Conservation (phyloP, 1,140 invertebrate species). For the Ylistrum balloti region DNA sequence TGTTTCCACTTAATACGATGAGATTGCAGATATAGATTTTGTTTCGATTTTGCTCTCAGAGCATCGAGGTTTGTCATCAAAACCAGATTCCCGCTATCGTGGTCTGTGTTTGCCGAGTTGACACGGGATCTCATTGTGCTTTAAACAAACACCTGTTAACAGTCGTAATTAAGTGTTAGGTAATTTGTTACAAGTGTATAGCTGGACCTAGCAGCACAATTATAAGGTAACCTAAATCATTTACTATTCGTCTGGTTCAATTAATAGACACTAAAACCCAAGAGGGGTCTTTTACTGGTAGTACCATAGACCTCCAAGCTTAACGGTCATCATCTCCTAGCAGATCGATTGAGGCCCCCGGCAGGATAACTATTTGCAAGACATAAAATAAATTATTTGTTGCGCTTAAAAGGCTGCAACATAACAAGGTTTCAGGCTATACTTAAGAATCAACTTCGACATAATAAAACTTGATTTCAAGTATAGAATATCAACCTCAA, state of each 20-base stretch:
- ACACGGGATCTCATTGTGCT: not conserved
- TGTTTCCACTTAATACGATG: too few relatives aligned
- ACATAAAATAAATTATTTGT: too few relatives aligned
- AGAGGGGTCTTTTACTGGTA: too few relatives aligned
- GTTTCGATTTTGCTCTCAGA: not conserved
- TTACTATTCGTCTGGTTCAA: not conserved
- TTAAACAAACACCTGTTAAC: constrained; percentile 7
- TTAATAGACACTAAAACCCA: too few relatives aligned
- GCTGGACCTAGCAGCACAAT: not conserved
- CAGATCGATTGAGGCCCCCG: not conserved
- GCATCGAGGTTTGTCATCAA: not conserved
- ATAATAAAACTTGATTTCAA: too few relatives aligned
- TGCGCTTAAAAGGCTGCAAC: too few relatives aligned
- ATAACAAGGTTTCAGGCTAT: too few relatives aligned
- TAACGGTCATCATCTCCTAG: not conserved
- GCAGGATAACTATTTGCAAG: not conserved
- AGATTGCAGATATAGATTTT: not conserved
- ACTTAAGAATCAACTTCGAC: too few relatives aligned
- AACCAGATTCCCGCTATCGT: not conserved
- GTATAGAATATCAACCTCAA: too few relatives aligned
- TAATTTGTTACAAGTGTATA: not conserved
- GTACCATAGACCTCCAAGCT: too few relatives aligned
- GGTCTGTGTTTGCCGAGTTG: not conserved
- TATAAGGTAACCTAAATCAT: not conserved
- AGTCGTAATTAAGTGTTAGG: not conserved